A percentile compares a stretch with the other conserved stretches of the same genome.
Evolutionary conservation across 2,797 vertebrate species (phyloP).

Genomic region (Spheniscus humboldti): DNA sequence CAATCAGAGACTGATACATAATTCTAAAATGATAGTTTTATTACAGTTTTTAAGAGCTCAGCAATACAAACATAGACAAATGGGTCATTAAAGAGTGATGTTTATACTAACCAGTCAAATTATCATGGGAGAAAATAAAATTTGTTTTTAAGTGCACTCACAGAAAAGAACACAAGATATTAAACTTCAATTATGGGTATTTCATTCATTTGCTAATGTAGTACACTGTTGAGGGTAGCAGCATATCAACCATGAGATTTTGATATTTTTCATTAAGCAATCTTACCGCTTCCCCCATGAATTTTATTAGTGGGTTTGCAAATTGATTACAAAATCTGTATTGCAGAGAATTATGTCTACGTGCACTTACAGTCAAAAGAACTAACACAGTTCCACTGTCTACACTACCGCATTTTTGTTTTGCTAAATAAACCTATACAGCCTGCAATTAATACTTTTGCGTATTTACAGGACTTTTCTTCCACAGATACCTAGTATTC

Average conservation of each 20-base stretch:
- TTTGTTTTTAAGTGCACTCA: background rate
- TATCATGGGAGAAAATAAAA: background rate
- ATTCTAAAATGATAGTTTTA: background rate
- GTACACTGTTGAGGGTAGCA: background rate
- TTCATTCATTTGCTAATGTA: background rate
- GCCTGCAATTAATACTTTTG: background rate
- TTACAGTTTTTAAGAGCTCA: background rate
- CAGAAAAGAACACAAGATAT: background rate
- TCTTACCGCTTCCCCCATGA: background rate
- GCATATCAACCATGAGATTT: background rate
- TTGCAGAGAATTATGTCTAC: background rate
- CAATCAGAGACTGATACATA: background rate
- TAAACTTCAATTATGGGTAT: background rate
- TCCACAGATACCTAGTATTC: background rate
- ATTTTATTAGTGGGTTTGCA: background rate
- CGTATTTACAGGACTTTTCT: background rate
- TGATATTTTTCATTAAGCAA: background rate
- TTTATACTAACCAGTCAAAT: background rate
- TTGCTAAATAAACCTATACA: background rate
- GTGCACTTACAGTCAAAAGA: fast-evolving
- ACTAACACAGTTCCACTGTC: background rate
- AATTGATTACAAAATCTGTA: background rate
- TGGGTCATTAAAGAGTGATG: background rate
- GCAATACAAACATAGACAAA: background rate
- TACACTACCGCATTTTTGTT: background rate